phyloP scores from a whole-genome alignment of 2,797 vertebrate genomes.

The Dallia pectoralis region DNA sequence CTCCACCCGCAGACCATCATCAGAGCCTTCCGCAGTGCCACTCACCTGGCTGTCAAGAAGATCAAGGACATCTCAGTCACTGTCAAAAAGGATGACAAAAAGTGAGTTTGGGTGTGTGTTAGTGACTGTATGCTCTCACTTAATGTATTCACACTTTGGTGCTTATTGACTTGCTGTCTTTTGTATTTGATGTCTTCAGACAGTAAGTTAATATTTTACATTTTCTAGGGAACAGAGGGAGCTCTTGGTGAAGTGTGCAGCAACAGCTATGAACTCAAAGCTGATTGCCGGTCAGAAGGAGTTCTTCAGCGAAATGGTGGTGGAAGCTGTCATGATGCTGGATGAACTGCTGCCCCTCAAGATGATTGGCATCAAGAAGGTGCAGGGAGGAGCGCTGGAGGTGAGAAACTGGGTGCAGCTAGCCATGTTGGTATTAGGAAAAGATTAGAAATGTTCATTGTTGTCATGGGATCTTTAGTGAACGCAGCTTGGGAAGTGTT shows the following conservation, averaged over 20 bases:
- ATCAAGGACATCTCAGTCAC: conserved; percentile 88
- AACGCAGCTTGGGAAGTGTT: too few relatives aligned
- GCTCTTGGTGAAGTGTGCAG: conserved; percentile 91
- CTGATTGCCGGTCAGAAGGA: conserved; percentile 92
- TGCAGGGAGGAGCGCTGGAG: conserved; percentile 93
- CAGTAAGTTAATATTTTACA: background rate
- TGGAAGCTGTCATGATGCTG: conserved; percentile 91
- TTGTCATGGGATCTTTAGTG: too few relatives aligned
- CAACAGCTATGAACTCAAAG: conserved; percentile 97
- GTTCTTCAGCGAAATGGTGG: conserved; percentile 94
- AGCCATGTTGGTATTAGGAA: too few relatives aligned
- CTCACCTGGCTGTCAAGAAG: conserved; percentile 87
- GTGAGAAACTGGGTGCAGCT: conserved; percentile 61
- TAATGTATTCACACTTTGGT: too few relatives aligned
- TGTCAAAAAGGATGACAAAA: conserved; percentile 88
- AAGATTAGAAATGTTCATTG: too few relatives aligned
- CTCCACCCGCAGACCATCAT: conserved; percentile 98
- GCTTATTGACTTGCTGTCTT: too few relatives aligned
- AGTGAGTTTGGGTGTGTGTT: conserved; percentile 73
- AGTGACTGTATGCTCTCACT: too few relatives aligned
- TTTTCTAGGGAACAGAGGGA: conserved; percentile 78
- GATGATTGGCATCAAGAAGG: conserved; percentile 99
- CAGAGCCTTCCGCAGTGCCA: conserved; percentile 90
- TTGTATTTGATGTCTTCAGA: background rate
- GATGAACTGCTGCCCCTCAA: conserved; percentile 93